phyloP scores from a whole-genome alignment of 2,113 vertebrate genomes.

The Saccopteryx leptura region DNA sequence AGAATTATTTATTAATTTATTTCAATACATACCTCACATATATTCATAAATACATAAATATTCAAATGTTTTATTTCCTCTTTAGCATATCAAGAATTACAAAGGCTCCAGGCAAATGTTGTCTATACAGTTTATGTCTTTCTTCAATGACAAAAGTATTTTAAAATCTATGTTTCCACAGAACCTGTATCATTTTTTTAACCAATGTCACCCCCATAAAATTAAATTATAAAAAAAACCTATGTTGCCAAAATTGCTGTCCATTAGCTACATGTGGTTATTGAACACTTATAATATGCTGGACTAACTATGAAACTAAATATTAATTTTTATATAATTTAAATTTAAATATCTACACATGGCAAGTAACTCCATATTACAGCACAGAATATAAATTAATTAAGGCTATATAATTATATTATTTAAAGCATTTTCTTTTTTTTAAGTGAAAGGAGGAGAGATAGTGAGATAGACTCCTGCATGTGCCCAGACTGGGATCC shows the following conservation, averaged over 20 bases:
- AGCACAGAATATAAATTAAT: neutral
- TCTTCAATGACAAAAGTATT: neutral
- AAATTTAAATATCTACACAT: conserved; percentile 20
- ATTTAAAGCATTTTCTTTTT: neutral
- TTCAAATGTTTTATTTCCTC: neutral
- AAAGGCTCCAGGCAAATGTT: neutral
- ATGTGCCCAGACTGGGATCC: too few relatives aligned
- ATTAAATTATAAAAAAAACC: neutral
- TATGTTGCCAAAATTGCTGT: neutral
- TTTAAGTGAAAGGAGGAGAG: too few relatives aligned
- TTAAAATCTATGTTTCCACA: neutral
- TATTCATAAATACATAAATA: neutral
- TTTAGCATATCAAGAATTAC: neutral
- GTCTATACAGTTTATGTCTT: neutral
- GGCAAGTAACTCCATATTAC: neutral
- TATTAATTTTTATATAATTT: conserved; percentile 11
- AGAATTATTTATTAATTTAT: neutral
- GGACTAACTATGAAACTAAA: neutral
- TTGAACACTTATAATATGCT: neutral
- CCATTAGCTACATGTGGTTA: neutral
- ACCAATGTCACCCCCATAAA: too few relatives aligned
- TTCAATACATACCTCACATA: neutral
- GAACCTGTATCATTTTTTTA: too few relatives aligned
- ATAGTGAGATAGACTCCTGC: too few relatives aligned
- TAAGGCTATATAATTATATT: neutral